These are phyloP conservation scores for Armadillidium nasatum DNA, from an alignment of 1,140 invertebrate genomes.

Conservation along the genomic window DNA sequence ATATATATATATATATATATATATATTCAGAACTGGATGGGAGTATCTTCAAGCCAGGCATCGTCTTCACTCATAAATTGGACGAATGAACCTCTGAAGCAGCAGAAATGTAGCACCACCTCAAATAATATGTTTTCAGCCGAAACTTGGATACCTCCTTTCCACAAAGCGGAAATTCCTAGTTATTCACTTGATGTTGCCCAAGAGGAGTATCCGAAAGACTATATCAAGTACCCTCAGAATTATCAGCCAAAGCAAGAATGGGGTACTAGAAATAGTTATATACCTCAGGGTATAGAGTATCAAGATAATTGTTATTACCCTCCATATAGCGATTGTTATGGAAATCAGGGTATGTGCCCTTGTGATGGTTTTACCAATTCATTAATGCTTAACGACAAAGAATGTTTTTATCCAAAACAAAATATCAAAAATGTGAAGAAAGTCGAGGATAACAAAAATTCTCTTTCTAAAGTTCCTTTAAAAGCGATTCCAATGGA, in stretches of 20 bases:
- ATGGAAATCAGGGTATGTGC: neutral
- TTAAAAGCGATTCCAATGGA: no score
- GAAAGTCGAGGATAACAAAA: no score
- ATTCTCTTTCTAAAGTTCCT: no score
- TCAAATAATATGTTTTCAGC: neutral
- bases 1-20: neutral
- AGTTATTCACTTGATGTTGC: neutral
- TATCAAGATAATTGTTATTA: neutral
- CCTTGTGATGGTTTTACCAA: neutral
- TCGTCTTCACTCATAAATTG: neutral
- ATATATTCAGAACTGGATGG: neutral
- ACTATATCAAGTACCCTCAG: neutral
- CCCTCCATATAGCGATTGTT: neutral
- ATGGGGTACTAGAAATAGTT: neutral
- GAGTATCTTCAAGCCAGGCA: neutral
- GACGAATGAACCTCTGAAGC: neutral
- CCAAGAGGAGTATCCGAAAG: neutral
- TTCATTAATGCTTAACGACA: no score
- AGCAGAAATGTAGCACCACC: neutral
- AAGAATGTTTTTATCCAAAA: no score
- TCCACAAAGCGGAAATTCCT: constrained; percentile 1
- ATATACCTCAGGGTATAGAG: neutral
- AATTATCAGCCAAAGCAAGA: neutral
- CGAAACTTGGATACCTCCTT: neutral
- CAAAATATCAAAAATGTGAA: no score